Evolutionary conservation across 2,888 invertebrate genomes (phyloP), one percentile per base, ranked within the genome.

Genomic region (Calliopum simillimum): DNA sequence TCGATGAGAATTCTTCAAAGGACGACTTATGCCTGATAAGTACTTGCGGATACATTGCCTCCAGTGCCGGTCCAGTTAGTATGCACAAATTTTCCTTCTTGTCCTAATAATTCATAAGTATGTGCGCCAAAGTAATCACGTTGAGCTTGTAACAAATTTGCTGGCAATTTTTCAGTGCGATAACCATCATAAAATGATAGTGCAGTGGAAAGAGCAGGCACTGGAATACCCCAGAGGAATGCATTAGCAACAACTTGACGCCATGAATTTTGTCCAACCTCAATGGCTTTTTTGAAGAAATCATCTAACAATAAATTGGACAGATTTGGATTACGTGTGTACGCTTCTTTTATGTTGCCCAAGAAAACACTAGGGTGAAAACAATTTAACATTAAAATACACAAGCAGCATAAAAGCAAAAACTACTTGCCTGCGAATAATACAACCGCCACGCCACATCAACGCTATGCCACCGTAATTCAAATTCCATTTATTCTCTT

Each of bases 361-460:
- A 97, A 87, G 85, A 97, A 97, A 13, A 89, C 93, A 82, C 95
- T 93, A 84, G 8, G 19, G 62, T 70, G 41, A 13, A 33, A 65
- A 23, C 53, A 53, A 65, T 56, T 53, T 25, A 33, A 51, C 11
- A 19, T n/a, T 53, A 4, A 33, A 68, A 25, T 8, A 58, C 2
- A 41, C 59, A 33, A 46, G 6, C 8, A 49, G 13, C 0, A 51
- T n/a, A 2, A 55, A 12, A 53, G 8, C 21, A 58, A 47, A 21
- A 46, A 68, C 13, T 1, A 16, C 13, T 25, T 88, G 89, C 92
- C 95, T 96, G 84, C 98, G 90, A 82, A 98, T 99, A 81, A 99
- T 99, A 85, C 98, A 99, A n/a, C 99, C 99, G 16, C 98, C 98
- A 74, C 99, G 91, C 99, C 99, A 99, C 99, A 99, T 99, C 55